Evolutionary conservation across 2,888 invertebrate species (phyloP), one percentile per base, ranked within the genome.

Genomic region (Tipula helvola): DNA sequence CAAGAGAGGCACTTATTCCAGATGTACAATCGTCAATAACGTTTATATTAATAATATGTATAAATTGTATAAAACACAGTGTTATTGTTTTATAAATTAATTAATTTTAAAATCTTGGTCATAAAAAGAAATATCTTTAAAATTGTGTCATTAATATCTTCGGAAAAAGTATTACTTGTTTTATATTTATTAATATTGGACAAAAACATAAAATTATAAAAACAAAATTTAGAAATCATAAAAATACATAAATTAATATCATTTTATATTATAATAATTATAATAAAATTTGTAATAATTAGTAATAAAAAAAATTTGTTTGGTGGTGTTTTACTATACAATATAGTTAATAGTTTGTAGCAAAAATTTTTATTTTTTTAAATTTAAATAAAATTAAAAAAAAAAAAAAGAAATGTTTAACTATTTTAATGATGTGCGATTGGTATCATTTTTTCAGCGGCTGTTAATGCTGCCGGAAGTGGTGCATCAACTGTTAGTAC

Each of bases 401-500:
- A 42, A 42, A 42, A 42, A 42, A 42, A 42, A 47, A 3, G 2
- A n/a, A n/a, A n/a, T 47, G 10, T 52, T 3, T 52, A 52, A 52
- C 52, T 52, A 52, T 84, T n/a, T 88, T 88, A 91, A 89, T 91
- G 90, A 89, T 92, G 91, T 88, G 92, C 90, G 88, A 92, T 92
- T 89, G 91, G 91, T 89, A 92, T 91, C 90, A 92, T 90, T 87
- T 91, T 91, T 89, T 92, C 92, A 86, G 91, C 91, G 4, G 86
- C 87, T 87, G 89, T 89, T 85, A 91, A 90, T 83, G 91, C 93
- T 87, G 97, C 96, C 42, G 99, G 99, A 90, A 99, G 93, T 2
- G 99, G 99, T 36, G 99, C 99, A 91, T 98, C 98, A 86, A 99
- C 98, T 47, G 98, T 98, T 88, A 99, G 93, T 42, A 99, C 97